phyloP scores from a whole-genome alignment of 2,888 invertebrate genomes.

The Nymphalis urticae region DNA sequence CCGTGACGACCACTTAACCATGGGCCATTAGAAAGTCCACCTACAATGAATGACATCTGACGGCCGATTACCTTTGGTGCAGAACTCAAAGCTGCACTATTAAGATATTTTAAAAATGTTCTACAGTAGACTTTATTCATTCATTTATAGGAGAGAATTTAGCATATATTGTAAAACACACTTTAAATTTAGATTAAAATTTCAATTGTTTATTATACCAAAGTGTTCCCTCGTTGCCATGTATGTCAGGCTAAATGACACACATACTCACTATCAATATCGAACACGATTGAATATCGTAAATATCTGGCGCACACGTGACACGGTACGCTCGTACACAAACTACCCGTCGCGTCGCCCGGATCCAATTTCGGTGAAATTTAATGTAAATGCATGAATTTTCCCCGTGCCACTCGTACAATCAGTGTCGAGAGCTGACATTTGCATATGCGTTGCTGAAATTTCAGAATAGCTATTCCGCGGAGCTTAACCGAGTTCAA shows the following conservation, averaged over 20 bases:
- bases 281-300: conserved; percentile 73
- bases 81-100: no score
- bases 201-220: not conserved
- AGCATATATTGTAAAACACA: not conserved
- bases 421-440: conserved; percentile 81
- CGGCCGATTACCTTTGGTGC: no score
- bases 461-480: conserved; percentile 76
- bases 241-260: conserved; percentile 18
- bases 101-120: no score
- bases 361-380: conserved; percentile 77
- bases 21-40: no score
- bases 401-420: conserved; percentile 78
- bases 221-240: conserved; percentile 8
- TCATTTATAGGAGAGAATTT: no score
- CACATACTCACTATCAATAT: conserved; percentile 45
- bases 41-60: no score
- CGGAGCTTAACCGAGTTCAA: conserved; percentile 75
- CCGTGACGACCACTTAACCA: no score
- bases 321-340: conserved; percentile 68
- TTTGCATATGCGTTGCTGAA: conserved; percentile 80
- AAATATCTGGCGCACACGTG: conserved; percentile 70
- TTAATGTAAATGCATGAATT: conserved; percentile 81
- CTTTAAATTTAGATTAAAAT: conserved; percentile 10
- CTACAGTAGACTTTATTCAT: no score
- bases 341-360: conserved; percentile 62